Percentiles rank a stretch among this genome's conserved stretches.
Conservation (phyloP, 2,797 vertebrate genomes). For the Labroides dimidiatus region DNA sequence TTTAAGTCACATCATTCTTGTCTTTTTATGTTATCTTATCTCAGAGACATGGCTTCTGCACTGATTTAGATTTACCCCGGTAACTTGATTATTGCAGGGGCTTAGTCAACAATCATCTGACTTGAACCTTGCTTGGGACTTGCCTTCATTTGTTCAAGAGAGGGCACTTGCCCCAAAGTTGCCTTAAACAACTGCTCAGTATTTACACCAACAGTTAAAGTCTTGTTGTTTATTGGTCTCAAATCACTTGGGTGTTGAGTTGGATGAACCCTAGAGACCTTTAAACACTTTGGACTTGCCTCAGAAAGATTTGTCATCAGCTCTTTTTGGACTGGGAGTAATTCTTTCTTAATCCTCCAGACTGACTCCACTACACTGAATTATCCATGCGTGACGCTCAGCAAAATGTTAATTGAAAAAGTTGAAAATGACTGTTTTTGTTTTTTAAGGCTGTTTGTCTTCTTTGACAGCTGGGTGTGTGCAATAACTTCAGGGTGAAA, state of each 20-base stretch:
- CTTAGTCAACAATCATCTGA: background rate
- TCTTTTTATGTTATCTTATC: too few relatives aligned
- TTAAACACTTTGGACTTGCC: background rate
- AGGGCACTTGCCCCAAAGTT: background rate
- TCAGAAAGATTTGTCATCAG: background rate
- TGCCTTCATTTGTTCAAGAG: background rate
- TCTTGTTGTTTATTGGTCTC: background rate
- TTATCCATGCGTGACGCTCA: slow-evolving; percentile 14
- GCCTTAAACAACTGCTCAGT: background rate
- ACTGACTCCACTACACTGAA: slow-evolving; percentile 6
- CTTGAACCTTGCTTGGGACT: background rate
- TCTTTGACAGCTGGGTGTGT: slow-evolving; percentile 60
- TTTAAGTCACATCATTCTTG: too few relatives aligned
- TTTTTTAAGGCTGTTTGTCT: slow-evolving; percentile 48
- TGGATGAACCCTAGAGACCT: background rate
- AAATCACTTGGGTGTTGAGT: background rate
- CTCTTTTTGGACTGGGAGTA: slow-evolving; percentile 7
- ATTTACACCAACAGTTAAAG: background rate
- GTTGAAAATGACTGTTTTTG: slow-evolving; percentile 29
- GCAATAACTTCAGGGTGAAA: slow-evolving; percentile 64
- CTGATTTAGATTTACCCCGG: too few relatives aligned
- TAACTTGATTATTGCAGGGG: background rate
- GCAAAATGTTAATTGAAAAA: slow-evolving; percentile 50
- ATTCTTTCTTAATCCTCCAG: slow-evolving; percentile 5
- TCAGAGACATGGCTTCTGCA: too few relatives aligned